Evolutionary conservation across 2,113 vertebrate genomes (phyloP).

Genomic region (Dolichallabes microphthalmus): DNA sequence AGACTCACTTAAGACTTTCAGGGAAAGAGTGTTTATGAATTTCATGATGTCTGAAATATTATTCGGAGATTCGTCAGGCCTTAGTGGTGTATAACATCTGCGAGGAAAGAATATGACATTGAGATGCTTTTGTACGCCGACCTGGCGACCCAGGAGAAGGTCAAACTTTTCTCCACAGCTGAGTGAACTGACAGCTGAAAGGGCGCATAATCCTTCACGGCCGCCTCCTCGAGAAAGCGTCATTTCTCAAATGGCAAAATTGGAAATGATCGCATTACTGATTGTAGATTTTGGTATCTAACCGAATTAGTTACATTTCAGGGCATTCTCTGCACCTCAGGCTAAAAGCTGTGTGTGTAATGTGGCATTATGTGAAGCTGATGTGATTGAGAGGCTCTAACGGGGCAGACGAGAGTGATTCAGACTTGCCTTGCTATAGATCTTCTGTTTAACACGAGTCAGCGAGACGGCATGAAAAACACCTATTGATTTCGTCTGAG

Average conservation of each 20-base stretch:
- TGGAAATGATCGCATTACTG: slow-evolving; percentile 27
- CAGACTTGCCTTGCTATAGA: slow-evolving; percentile 25
- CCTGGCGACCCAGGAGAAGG: slow-evolving; percentile 2
- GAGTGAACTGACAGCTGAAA: neutral
- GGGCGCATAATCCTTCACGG: neutral
- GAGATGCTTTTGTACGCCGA: neutral
- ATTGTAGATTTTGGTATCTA: slow-evolving; percentile 25
- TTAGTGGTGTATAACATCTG: neutral
- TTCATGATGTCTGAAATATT: neutral
- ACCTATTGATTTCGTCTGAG: slow-evolving; percentile 35
- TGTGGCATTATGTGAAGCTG: slow-evolving; percentile 23
- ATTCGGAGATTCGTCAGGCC: neutral
- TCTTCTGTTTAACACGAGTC: slow-evolving; percentile 36
- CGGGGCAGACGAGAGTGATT: slow-evolving; percentile 35
- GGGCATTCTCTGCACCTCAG: neutral
- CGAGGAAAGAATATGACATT: neutral
- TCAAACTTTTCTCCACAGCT: neutral
- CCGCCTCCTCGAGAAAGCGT: neutral
- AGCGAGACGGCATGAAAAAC: slow-evolving; percentile 35
- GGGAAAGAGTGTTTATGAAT: neutral
- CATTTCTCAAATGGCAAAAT: slow-evolving; percentile 10
- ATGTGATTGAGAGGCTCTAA: slow-evolving; percentile 40
- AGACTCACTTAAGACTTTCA: neutral
- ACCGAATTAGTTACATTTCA: slow-evolving; percentile 14
- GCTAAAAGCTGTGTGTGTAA: slow-evolving; percentile 22